phyloP scores from a whole-genome alignment of 2,888 invertebrate species.

The Pherbina coryleti region DNA sequence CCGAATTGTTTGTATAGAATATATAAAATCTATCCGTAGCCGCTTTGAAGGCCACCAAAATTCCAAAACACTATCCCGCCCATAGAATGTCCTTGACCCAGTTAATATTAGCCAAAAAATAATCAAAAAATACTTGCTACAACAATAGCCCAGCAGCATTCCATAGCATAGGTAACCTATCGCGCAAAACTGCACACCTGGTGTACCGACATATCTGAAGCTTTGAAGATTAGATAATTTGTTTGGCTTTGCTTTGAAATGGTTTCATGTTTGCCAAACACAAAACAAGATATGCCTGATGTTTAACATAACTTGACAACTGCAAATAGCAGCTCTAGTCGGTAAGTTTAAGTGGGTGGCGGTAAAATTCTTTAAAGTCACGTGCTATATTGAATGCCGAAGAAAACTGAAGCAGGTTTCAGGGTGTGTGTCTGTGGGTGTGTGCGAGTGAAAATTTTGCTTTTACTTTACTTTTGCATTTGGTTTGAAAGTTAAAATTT shows the following conservation, averaged over 20 bases:
- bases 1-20: too few relatives aligned
- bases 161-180: background rate
- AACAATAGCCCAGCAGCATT: background rate
- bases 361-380: background rate
- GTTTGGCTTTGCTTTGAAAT: slow-evolving; percentile 64
- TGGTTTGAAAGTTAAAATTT: slow-evolving; percentile 61
- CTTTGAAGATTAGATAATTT: slow-evolving; percentile 66
- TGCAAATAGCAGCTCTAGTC: background rate
- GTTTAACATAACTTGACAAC: background rate
- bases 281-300: background rate
- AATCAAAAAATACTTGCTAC: too few relatives aligned
- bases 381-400: background rate
- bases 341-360: background rate
- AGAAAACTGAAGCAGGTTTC: background rate
- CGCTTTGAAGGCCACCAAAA: too few relatives aligned
- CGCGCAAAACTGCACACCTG: slow-evolving; percentile 60
- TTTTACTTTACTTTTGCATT: too few relatives aligned
- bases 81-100: too few relatives aligned
- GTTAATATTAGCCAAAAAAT: too few relatives aligned
- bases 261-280: slow-evolving; percentile 22
- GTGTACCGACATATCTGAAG: slow-evolving; percentile 65
- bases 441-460: background rate
- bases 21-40: too few relatives aligned
- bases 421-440: background rate
- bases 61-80: too few relatives aligned